These are phyloP conservation scores for Conomelus anceps DNA, from an alignment of 2,888 invertebrate species.

Conservation along the genomic window DNA sequence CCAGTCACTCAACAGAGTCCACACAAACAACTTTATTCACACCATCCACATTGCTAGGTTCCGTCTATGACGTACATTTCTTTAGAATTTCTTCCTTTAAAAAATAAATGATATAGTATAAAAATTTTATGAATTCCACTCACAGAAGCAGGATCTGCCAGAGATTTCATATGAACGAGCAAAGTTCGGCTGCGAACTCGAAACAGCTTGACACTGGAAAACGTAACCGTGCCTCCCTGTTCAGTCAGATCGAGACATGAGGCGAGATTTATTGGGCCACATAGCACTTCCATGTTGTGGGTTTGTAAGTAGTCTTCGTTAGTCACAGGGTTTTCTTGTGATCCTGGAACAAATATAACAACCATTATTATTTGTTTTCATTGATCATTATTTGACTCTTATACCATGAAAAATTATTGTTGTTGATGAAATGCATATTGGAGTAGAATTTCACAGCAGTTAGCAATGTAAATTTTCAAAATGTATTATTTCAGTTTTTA, in stretches of 20 bases:
- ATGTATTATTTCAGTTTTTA: no score
- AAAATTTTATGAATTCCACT: constrained; percentile 5
- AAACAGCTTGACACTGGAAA: constrained; percentile 80
- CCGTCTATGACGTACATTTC: no score
- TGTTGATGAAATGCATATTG: no score
- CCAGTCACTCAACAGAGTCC: no score
- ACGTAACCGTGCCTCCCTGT: constrained; percentile 73
- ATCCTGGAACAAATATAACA: constrained; percentile 15
- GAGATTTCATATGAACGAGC: constrained; percentile 69
- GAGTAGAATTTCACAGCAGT: no score
- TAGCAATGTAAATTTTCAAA: no score
- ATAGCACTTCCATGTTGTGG: constrained; percentile 84
- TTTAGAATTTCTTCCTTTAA: no score
- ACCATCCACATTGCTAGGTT: no score
- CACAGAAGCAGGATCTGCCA: constrained; percentile 34
- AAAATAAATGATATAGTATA: background rate
- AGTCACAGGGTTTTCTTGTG: constrained; percentile 65
- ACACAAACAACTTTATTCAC: no score
- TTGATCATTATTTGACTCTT: no score
- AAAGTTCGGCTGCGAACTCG: constrained; percentile 71
- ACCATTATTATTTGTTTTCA: background rate
- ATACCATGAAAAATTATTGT: no score
- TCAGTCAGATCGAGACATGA: constrained; percentile 78
- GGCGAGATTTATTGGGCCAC: constrained; percentile 77
- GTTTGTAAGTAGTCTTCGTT: constrained; percentile 75